Percentiles rank a stretch among this genome's conserved stretches.
Evolutionary conservation across 2,113 vertebrate species (phyloP).

Genomic region (Thunnus maccoyii): DNA sequence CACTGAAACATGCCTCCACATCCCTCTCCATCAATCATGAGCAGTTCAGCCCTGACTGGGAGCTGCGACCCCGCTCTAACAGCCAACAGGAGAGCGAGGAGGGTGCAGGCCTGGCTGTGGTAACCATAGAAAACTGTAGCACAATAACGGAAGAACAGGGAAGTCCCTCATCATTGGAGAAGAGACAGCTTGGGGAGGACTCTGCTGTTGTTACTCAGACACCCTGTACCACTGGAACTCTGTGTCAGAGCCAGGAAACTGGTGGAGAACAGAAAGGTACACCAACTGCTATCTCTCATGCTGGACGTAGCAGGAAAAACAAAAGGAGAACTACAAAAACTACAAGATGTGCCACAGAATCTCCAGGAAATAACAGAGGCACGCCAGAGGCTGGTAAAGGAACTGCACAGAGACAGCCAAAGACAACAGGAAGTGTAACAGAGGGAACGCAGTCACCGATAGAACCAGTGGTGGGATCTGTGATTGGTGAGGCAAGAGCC

Average conservation of each 20-base stretch:
- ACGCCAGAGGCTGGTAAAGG: neutral
- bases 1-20: neutral
- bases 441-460: conserved; percentile 2
- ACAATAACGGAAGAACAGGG: conserved; percentile 13
- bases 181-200: conserved; percentile 17
- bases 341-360: conserved; percentile 12
- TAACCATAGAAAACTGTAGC: conserved; percentile 20
- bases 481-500: neutral
- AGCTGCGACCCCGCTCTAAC: conserved; percentile 2
- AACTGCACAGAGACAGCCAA: neutral
- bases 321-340: conserved; percentile 54
- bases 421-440: conserved; percentile 35
- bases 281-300: conserved; percentile 16
- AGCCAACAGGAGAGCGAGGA: neutral
- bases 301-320: conserved; percentile 47
- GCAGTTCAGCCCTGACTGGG: neutral
- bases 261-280: conserved; percentile 5
- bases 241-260: conserved; percentile 50
- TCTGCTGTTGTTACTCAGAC: conserved; percentile 40
- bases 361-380: conserved; percentile 32
- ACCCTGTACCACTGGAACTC: conserved; percentile 36
- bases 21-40: neutral
- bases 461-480: neutral
- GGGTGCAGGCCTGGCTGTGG: neutral
- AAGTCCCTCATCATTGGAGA: conserved; percentile 14